Evolutionary conservation across 2,888 invertebrate species (phyloP).

Genomic region (Prostheceraeus crozeri): DNA sequence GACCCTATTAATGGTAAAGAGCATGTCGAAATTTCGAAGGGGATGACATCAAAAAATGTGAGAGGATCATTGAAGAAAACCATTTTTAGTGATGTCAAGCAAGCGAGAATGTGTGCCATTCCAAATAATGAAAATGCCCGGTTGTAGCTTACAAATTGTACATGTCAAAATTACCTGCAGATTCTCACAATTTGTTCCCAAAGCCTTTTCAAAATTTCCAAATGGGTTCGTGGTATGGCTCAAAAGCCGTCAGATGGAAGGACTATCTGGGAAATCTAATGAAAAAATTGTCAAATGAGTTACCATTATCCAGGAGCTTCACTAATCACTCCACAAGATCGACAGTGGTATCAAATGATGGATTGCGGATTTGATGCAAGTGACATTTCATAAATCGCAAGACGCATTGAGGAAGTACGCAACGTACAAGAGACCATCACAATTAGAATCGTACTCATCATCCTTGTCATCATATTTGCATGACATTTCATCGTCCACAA

Average conservation of each 20-base stretch:
- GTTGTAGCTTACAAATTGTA: neutral
- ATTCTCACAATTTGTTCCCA: neutral
- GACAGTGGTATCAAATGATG: conserved; percentile 19
- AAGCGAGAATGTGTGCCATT: too few relatives aligned
- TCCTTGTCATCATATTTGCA: too few relatives aligned
- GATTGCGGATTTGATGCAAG: neutral
- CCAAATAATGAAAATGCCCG: too few relatives aligned
- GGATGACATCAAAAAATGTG: neutral
- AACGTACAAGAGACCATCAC: conserved; percentile 1
- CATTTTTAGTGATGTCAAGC: too few relatives aligned
- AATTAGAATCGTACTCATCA: too few relatives aligned
- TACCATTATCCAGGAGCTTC: conserved; percentile 8
- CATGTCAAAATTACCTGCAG: conserved; percentile 8
- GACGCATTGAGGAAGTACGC: conserved; percentile 2
- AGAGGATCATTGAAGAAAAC: conserved; percentile 5
- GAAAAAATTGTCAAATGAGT: neutral
- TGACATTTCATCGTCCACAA: too few relatives aligned
- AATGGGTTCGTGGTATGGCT: neutral
- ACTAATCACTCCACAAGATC: conserved; percentile 6
- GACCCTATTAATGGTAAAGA: conserved; percentile 5
- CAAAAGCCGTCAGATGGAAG: conserved; percentile 7
- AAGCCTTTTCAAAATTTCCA: conserved; percentile 5
- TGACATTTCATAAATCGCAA: neutral
- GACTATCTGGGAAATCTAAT: conserved; percentile 18
- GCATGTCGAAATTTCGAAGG: conserved; percentile 2